phyloP scores from a whole-genome alignment of 37 sponge, comb jelly and placozoan species.

The Agelas oroides region DNA sequence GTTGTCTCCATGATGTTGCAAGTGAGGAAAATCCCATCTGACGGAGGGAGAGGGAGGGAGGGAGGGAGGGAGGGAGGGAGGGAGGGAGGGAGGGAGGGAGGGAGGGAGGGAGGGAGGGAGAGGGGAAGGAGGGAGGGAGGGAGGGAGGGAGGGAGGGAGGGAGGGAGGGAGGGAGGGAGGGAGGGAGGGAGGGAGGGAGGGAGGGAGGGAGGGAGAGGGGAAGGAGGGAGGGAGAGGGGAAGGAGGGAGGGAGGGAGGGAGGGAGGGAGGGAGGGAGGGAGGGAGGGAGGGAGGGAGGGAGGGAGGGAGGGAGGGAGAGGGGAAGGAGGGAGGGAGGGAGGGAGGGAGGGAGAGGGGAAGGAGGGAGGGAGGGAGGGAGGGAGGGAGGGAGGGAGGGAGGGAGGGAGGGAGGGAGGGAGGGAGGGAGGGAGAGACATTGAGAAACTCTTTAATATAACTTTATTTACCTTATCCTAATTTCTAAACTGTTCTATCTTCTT shows the following conservation, averaged over 20 bases:
- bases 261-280: constrained; percentile 1
- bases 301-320: background rate
- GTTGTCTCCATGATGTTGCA: constrained; percentile 60
- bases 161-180: constrained; percentile 19
- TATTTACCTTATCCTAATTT: no score
- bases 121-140: background rate
- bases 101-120: background rate
- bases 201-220: constrained; percentile 2
- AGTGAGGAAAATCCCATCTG: constrained; percentile 77
- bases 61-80: constrained; percentile 7
- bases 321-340: constrained; percentile 6
- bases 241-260: background rate
- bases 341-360: background rate
- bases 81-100: constrained; percentile 19
- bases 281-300: background rate
- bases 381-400: constrained; percentile 21
- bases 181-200: background rate
- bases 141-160: constrained; percentile 3
- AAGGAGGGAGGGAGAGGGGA: background rate
- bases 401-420: background rate
- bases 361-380: constrained; percentile 8
- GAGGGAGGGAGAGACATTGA: no score
- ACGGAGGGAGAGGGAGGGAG: background rate
- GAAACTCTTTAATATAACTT: no score
- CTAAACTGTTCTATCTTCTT: no score